These are phyloP conservation scores for Cyclophora punctaria DNA, from an alignment of 2,888 invertebrate genomes.

Conservation along the genomic window DNA sequence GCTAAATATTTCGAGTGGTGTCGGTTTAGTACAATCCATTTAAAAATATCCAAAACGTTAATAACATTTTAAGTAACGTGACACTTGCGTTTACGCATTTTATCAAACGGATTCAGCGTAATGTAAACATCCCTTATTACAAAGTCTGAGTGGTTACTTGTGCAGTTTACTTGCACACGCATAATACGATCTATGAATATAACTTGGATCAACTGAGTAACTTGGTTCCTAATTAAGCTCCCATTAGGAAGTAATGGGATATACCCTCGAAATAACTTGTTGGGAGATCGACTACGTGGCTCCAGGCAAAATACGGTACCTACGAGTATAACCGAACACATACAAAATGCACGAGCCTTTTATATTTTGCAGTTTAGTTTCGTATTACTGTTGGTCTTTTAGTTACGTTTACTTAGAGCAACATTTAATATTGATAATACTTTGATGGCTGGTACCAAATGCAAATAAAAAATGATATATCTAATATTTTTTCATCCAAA, in stretches of 20 bases:
- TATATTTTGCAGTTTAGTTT: too few species aligned
- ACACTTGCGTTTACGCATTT: slow-evolving; percentile 12
- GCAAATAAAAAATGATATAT: too few species aligned
- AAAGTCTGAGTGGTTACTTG: background rate
- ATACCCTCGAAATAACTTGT: slow-evolving; percentile 13
- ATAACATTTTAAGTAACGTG: slow-evolving; percentile 12
- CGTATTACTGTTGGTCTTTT: too few species aligned
- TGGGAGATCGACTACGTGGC: slow-evolving; percentile 20
- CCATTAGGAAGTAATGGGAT: slow-evolving; percentile 19
- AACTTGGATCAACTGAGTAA: slow-evolving; percentile 6
- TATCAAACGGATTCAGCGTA: slow-evolving; percentile 9
- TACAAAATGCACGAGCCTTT: too few species aligned
- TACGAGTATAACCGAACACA: too few species aligned
- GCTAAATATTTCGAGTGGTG: slow-evolving; percentile 4
- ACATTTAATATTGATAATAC: too few species aligned
- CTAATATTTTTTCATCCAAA: too few species aligned
- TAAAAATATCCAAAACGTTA: too few species aligned
- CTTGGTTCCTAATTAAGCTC: slow-evolving; percentile 12
- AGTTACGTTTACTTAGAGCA: too few species aligned
- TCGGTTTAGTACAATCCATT: too few species aligned
- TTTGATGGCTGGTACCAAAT: too few species aligned
- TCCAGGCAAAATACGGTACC: slow-evolving; percentile 17
- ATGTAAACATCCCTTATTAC: slow-evolving; percentile 9
- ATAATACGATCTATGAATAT: background rate
- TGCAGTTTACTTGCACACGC: background rate